Percentiles rank a stretch among this genome's conserved stretches.
Evolutionary conservation across 2,888 invertebrate genomes (phyloP).

Genomic region (Choristoneura rosaceana): DNA sequence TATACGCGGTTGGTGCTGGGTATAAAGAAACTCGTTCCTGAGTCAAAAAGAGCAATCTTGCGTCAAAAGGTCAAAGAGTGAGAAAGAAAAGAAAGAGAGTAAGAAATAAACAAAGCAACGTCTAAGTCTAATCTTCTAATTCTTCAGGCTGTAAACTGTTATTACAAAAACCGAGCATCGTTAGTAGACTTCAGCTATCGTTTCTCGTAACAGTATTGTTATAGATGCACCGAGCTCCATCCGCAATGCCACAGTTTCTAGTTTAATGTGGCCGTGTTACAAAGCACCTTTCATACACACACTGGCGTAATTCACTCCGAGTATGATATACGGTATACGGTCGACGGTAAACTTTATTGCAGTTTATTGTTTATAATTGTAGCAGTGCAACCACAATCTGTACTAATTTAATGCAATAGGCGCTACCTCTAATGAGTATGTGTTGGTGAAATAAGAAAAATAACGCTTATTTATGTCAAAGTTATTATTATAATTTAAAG

Average conservation of each 20-base stretch:
- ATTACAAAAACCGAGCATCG: conserved; percentile 2
- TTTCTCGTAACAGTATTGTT: conserved; percentile 36
- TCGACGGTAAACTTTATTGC: conserved; percentile 6
- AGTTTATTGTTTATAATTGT: conserved; percentile 39
- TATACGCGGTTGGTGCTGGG: too few species aligned
- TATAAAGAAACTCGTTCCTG: too few species aligned
- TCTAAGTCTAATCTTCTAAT: too few species aligned
- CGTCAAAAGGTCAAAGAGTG: background rate
- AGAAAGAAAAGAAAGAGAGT: too few species aligned
- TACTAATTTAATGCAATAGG: background rate
- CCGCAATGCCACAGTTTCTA: conserved; percentile 32
- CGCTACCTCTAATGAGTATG: too few species aligned
- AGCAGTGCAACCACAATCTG: conserved; percentile 9
- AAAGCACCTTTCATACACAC: conserved; percentile 34
- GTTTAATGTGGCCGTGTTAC: conserved; percentile 27
- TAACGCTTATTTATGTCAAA: conserved; percentile 7
- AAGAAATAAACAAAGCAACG: background rate
- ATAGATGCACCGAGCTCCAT: conserved; percentile 34
- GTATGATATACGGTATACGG: conserved; percentile 33
- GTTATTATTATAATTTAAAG: conserved; percentile 19
- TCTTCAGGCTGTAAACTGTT: background rate
- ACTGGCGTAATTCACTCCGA: conserved; percentile 29
- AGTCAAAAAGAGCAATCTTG: too few species aligned
- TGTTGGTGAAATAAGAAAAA: too few species aligned
- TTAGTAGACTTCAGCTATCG: conserved; percentile 24